Conservation (phyloP, 2,113 vertebrate species). For the Ceratotherium simum region DNA sequence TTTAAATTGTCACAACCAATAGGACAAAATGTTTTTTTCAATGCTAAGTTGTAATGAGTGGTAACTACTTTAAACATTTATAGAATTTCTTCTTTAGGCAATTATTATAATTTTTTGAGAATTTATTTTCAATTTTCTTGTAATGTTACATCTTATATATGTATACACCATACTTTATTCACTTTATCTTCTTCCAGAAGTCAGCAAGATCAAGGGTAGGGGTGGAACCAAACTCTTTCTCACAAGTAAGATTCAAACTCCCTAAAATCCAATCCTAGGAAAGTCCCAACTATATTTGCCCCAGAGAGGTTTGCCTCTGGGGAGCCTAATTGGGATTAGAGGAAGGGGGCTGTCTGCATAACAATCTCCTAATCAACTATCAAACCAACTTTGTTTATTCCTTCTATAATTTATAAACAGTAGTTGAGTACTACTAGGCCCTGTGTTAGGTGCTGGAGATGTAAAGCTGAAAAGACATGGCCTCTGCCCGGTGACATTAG, state of each 20-base stretch:
- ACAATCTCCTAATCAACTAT: background rate
- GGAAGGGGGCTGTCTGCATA: background rate
- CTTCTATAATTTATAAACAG: background rate
- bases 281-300: constrained; percentile 15
- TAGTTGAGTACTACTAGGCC: background rate
- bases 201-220: constrained; percentile 7
- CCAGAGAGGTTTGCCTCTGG: background rate
- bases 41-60: background rate
- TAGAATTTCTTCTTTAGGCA: background rate
- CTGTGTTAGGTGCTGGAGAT: background rate
- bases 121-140: constrained; percentile 9
- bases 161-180: background rate
- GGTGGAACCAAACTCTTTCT: background rate
- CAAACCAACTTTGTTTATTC: background rate
- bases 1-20: background rate
- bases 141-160: background rate
- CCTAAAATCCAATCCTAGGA: background rate
- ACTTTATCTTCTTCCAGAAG: background rate
- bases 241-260: background rate
- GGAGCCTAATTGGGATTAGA: background rate
- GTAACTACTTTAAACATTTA: constrained; percentile 4
- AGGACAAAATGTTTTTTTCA: constrained; percentile 28
- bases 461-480: background rate
- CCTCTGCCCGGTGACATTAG: background rate
- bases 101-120: background rate